Conservation (phyloP, 2,797 vertebrate genomes). For the Tenualosa ilisha region DNA sequence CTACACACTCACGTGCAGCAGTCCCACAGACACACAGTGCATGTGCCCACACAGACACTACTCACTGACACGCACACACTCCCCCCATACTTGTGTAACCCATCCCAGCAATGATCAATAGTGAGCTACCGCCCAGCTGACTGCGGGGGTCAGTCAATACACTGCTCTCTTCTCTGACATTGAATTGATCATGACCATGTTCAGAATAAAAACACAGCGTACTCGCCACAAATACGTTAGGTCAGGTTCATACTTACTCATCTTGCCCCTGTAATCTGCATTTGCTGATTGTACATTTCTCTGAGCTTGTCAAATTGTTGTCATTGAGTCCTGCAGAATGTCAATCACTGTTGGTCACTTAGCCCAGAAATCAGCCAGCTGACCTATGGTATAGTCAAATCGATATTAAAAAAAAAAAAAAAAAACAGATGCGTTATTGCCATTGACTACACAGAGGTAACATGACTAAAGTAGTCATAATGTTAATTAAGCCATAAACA, state of each 20-base stretch:
- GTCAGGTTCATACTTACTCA: not conserved
- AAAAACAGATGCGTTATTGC: not conserved
- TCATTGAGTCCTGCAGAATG: not conserved
- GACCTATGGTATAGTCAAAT: not conserved
- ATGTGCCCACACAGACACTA: not conserved
- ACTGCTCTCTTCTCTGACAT: constrained; percentile 60
- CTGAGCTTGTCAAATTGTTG: not conserved
- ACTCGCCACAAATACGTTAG: not conserved
- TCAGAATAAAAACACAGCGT: not conserved
- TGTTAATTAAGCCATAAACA: not conserved
- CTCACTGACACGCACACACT: not conserved
- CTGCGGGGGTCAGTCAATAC: constrained; percentile 60
- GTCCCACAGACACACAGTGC: not conserved
- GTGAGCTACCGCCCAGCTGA: constrained; percentile 51
- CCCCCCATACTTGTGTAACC: constrained; percentile 51
- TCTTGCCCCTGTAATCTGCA: not conserved
- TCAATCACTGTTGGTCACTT: not conserved
- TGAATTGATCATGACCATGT: constrained; percentile 48
- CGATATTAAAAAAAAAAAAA: not conserved
- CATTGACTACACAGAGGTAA: not conserved
- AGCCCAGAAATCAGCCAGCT: not conserved
- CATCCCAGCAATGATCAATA: constrained; percentile 58
- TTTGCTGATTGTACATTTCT: not conserved
- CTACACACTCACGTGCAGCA: not conserved
- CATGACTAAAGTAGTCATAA: not conserved